A percentile compares a stretch with the other conserved stretches of the same genome.
Conservation (phyloP, 2,113 vertebrate genomes). For the Phalacrocorax aristotelis region DNA sequence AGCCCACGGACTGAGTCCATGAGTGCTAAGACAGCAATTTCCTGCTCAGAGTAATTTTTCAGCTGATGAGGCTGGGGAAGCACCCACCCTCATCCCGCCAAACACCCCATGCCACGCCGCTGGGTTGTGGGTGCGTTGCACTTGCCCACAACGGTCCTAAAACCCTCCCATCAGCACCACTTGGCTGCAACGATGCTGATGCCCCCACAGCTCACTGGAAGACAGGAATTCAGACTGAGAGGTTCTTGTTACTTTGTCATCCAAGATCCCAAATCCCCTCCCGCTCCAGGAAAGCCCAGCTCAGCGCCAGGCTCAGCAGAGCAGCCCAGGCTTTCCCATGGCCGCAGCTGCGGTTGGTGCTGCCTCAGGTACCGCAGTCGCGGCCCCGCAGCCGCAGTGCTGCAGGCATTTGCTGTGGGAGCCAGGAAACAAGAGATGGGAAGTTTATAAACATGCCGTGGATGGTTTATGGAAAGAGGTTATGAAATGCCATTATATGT, state of each 20-base stretch:
- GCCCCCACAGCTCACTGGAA: background rate
- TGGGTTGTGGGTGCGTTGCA: rapidly evolving
- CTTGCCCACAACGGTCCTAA: rapidly evolving
- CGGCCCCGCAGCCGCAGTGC: background rate
- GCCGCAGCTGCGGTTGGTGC: rapidly evolving
- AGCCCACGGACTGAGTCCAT: background rate
- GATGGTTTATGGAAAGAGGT: background rate
- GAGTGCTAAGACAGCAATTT: background rate
- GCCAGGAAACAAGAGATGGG: background rate
- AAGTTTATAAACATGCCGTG: background rate
- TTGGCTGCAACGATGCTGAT: background rate
- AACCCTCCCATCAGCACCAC: background rate
- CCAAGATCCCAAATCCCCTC: background rate
- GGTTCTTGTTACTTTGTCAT: background rate
- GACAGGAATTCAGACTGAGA: background rate
- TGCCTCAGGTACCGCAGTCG: background rate
- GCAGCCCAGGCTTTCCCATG: background rate
- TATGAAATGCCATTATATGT: slow-evolving; percentile 5
- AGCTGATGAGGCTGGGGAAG: background rate
- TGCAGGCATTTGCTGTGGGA: background rate
- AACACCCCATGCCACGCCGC: background rate
- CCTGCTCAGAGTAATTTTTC: background rate
- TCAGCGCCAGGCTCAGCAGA: background rate
- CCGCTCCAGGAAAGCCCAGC: background rate
- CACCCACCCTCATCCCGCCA: rapidly evolving